Evolutionary conservation across 2,888 invertebrate species (phyloP).

Genomic region (Papilio gigon): DNA sequence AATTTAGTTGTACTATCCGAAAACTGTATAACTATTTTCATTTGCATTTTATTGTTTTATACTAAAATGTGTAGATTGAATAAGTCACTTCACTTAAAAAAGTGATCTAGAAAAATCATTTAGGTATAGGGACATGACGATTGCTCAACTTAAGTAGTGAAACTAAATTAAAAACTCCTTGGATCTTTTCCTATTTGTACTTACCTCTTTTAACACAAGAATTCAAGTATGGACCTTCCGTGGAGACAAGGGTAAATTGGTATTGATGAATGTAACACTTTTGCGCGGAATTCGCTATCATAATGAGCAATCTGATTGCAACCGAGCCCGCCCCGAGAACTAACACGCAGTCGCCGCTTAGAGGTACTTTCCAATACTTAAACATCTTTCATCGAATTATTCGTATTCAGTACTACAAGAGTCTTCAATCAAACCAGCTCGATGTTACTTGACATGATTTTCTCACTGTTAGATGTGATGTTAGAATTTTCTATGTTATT

Average conservation of each 20-base stretch:
- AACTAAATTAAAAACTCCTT: no score
- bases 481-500: conserved; percentile 30
- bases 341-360: conserved; percentile 29
- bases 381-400: conserved; percentile 37
- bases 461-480: conserved; percentile 1
- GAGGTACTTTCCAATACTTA: conserved; percentile 27
- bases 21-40: neutral
- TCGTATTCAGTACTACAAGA: conserved; percentile 30
- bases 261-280: conserved; percentile 55
- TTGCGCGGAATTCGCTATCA: conserved; percentile 49
- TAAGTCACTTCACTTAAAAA: neutral
- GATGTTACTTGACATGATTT: conserved; percentile 35
- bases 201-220: no score
- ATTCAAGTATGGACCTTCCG: no score
- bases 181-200: no score
- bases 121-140: no score
- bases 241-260: conserved; percentile 45
- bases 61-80: neutral
- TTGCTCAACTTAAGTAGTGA: no score
- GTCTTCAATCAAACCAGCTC: conserved; percentile 31
- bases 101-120: no score
- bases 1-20: neutral
- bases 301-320: conserved; percentile 38
- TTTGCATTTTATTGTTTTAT: neutral
- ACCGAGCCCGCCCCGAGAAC: conserved; percentile 34